Conservation (phyloP, 1,140 invertebrate species). For the Calycopis cecrops region DNA sequence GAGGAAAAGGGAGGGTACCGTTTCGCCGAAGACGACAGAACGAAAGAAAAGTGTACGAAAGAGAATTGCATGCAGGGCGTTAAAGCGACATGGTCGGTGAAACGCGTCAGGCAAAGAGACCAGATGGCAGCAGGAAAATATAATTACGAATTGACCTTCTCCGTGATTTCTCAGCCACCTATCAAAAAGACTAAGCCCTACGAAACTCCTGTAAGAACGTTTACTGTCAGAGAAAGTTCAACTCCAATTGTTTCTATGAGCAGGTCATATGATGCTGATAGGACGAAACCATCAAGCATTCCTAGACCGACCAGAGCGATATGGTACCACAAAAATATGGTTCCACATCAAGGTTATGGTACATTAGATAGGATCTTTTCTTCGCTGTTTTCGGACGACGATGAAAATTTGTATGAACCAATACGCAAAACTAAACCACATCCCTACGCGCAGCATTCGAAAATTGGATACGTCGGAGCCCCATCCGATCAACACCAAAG, state of each 20-base stretch:
- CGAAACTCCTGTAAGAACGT: constrained; percentile 65
- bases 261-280: constrained; percentile 31
- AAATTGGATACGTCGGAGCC: constrained; percentile 37
- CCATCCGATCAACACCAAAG: constrained; percentile 40
- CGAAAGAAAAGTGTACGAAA: constrained; percentile 58
- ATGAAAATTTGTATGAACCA: constrained; percentile 40
- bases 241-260: constrained; percentile 31
- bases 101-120: constrained; percentile 78
- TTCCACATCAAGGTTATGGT: constrained; percentile 18
- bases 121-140: constrained; percentile 58
- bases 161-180: constrained; percentile 72
- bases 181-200: constrained; percentile 52
- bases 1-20: constrained; percentile 64
- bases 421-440: constrained; percentile 39
- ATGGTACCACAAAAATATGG: constrained; percentile 60
- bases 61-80: constrained; percentile 60
- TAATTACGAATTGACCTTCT: constrained; percentile 80
- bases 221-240: constrained; percentile 57
- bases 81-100: constrained; percentile 79
- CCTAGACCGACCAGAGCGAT: constrained; percentile 46
- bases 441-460: constrained; percentile 40
- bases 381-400: constrained; percentile 55
- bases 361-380: constrained; percentile 58
- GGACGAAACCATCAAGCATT: constrained; percentile 24
- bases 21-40: constrained; percentile 76